Evolutionary conservation across 2,113 vertebrate genomes (phyloP), one percentile per base, ranked within the genome.

Genomic region (Bubalus kerabau): DNA sequence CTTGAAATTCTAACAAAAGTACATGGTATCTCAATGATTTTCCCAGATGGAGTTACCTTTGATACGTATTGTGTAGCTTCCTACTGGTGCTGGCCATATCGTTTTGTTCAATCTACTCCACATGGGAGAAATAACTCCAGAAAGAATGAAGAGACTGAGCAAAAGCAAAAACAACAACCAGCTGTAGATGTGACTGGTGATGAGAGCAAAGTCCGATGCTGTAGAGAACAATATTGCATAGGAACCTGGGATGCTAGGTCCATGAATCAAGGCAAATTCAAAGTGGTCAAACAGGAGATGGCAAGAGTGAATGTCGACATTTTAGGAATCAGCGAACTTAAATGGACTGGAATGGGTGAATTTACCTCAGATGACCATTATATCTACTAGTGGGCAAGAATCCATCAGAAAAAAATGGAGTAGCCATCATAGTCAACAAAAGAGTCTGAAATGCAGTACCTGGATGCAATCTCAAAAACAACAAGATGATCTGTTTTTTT

Each of bases 61-160:
- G 23, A 9, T 74, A 28, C 24, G 1, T 40, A 52, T 56, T 54
- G 43, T 26, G 17, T 85, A 46, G 67, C 57, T 86, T 67, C 26
- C 19, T 85, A 52, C 11, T 90, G 48, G 21, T 36, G n/a, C 59
- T 67, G 30, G 17, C 4, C 36, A 24, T 50, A 43, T 82, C 52
- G 28, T 59, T 96, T 60, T 48, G 46, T 26, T 96, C 60, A 40
- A 83, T 87, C 50, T 85, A 17, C 81, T 87, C 57, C 24, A 85
- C 62, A 43, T 12, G n/a, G 67, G n/a, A 40, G n/a, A 71, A 71
- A 71, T 23, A 71, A 36, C 67, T 40, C 19, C 67, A 71, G n/a
- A 71, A 71, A 71, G n/a, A 71, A 71, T 21, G 64, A 40, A 12
- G 67, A 71, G 67, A 71, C 2, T 0, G 1, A 40, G 5, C n/a